A percentile compares a stretch with the other conserved stretches of the same genome.
Evolutionary conservation across 2,113 vertebrate genomes (phyloP).

Genomic region (Caranx melampygus): DNA sequence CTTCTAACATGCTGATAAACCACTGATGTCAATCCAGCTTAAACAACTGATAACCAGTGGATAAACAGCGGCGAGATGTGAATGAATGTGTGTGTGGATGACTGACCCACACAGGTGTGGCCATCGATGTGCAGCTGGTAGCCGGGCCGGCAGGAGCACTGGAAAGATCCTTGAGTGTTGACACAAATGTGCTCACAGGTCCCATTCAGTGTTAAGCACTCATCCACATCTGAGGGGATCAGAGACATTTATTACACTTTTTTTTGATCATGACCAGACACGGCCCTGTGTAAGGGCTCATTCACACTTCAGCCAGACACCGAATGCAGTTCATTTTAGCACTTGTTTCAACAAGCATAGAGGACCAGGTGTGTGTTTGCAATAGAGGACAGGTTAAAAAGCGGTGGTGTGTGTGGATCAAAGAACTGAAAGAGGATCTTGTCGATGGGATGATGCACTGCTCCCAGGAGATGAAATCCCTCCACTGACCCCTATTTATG

Average conservation of each 20-base stretch:
- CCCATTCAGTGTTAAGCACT: constrained; percentile 73
- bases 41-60: constrained; percentile 41
- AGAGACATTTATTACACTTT: constrained; percentile 23
- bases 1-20: constrained; percentile 1
- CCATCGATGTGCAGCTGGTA: constrained; percentile 85
- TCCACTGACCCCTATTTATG: neutral
- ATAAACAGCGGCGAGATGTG: constrained; percentile 25
- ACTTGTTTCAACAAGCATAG: constrained; percentile 5
- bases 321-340: neutral
- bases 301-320: neutral
- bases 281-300: neutral
- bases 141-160: constrained; percentile 81
- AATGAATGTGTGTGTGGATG: constrained; percentile 19
- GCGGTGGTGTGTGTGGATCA: neutral
- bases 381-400: neutral
- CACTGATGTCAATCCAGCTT: constrained; percentile 6
- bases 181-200: constrained; percentile 82
- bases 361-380: neutral
- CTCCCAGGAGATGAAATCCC: neutral
- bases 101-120: constrained; percentile 84
- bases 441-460: neutral
- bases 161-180: constrained; percentile 83
- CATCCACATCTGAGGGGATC: constrained; percentile 80
- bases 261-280: neutral
- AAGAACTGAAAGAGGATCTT: neutral